Percentiles rank a stretch among this genome's conserved stretches.
phyloP scores from a whole-genome alignment of 2,113 vertebrate species.

The Cheilinus undulatus region DNA sequence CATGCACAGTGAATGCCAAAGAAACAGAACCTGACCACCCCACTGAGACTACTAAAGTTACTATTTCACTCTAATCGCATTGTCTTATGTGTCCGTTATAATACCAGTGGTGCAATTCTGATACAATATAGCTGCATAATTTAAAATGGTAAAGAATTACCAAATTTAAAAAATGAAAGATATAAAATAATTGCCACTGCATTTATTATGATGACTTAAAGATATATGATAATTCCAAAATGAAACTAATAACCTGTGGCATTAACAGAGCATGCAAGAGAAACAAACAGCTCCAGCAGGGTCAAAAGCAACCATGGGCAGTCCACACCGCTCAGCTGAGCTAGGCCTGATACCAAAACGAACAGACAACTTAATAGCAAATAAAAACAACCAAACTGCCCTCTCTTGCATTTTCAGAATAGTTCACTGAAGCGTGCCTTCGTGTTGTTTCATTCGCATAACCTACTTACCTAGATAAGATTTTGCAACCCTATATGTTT shows the following conservation, averaged over 20 bases:
- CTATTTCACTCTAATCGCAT: conserved; percentile 10
- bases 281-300: conserved; percentile 35
- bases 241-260: conserved; percentile 16
- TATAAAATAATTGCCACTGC: neutral
- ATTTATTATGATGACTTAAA: conserved; percentile 8
- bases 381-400: conserved; percentile 20
- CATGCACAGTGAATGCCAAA: conserved; percentile 1
- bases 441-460: conserved; percentile 14
- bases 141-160: neutral
- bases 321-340: conserved; percentile 62
- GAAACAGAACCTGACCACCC: conserved; percentile 13
- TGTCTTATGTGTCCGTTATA: conserved; percentile 18
- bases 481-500: conserved; percentile 17
- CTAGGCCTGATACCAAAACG: conserved; percentile 66
- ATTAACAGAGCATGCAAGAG: conserved; percentile 23
- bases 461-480: conserved; percentile 20
- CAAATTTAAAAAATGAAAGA: neutral
- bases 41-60: neutral
- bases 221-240: neutral
- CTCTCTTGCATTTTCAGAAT: neutral
- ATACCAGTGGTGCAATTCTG: conserved; percentile 28
- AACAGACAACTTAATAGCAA: conserved; percentile 42
- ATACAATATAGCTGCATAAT: neutral
- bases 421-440: neutral
- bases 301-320: conserved; percentile 60